phyloP scores from a whole-genome alignment of 2,113 vertebrate genomes.

The Salminus brasiliensis region DNA sequence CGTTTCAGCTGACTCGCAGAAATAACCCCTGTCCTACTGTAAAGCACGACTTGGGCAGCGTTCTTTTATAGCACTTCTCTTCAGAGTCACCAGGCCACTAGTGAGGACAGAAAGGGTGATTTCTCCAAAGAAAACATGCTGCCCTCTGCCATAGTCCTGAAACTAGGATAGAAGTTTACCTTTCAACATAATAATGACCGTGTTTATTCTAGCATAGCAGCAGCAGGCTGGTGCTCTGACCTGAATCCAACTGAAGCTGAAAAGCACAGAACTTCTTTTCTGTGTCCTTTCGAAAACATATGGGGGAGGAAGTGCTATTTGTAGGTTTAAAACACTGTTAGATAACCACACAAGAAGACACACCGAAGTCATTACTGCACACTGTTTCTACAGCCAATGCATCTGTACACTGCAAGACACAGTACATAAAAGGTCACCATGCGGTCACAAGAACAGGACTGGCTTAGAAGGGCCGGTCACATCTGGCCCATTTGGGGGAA shows the following conservation, averaged over 20 bases:
- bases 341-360: not conserved
- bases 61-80: not conserved
- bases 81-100: not conserved
- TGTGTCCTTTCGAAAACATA: too few species aligned
- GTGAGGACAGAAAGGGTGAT: not conserved
- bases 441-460: constrained; percentile 44
- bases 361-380: not conserved
- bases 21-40: not conserved
- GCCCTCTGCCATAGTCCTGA: not conserved
- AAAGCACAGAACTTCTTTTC: not conserved
- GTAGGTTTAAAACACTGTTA: not conserved
- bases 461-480: constrained; percentile 35
- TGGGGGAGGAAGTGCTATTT: not conserved
- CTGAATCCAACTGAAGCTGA: not conserved
- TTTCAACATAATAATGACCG: not conserved
- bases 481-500: constrained; percentile 30
- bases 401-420: constrained; percentile 44
- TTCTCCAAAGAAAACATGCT: not conserved
- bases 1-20: not conserved
- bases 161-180: not conserved
- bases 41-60: not conserved
- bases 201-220: not conserved
- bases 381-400: not conserved
- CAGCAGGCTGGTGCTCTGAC: not conserved
- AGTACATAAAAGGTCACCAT: constrained; percentile 61